phyloP scores from a whole-genome alignment of 2,113 vertebrate species.

The Eleginops maclovinus region DNA sequence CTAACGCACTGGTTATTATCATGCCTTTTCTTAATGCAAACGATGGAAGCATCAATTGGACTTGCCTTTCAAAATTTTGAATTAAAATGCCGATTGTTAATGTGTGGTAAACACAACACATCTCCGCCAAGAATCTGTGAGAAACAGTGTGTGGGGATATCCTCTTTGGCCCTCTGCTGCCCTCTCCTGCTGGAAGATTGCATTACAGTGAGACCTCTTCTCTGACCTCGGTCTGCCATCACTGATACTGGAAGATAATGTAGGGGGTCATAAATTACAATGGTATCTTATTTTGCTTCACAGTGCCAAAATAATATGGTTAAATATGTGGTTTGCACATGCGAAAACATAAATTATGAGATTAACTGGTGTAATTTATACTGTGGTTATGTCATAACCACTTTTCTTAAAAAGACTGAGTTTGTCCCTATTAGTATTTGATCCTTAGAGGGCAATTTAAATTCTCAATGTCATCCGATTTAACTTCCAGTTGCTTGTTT shows the following conservation, averaged over 20 bases:
- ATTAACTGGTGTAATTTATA: neutral
- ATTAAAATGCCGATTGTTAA: neutral
- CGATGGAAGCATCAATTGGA: neutral
- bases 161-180: slow-evolving; percentile 37
- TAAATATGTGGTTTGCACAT: too few species aligned
- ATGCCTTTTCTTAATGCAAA: neutral
- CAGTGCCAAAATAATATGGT: neutral
- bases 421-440: too few species aligned
- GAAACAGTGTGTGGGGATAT: neutral
- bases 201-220: neutral
- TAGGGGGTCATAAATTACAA: neutral
- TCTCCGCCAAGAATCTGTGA: neutral
- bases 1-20: rapidly evolving
- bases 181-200: slow-evolving; percentile 34
- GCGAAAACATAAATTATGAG: too few species aligned
- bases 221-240: neutral
- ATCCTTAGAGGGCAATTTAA: too few species aligned
- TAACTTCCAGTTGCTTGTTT: too few species aligned
- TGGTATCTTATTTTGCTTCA: neutral
- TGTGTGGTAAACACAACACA: neutral
- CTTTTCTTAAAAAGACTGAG: too few species aligned
- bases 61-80: neutral
- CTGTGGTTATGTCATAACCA: too few species aligned
- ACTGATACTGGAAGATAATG: neutral
- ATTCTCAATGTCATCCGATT: too few species aligned